Evolutionary conservation across 2,888 invertebrate species (phyloP), one percentile per base, ranked within the genome.

Genomic region (Micropterix aruncella): DNA sequence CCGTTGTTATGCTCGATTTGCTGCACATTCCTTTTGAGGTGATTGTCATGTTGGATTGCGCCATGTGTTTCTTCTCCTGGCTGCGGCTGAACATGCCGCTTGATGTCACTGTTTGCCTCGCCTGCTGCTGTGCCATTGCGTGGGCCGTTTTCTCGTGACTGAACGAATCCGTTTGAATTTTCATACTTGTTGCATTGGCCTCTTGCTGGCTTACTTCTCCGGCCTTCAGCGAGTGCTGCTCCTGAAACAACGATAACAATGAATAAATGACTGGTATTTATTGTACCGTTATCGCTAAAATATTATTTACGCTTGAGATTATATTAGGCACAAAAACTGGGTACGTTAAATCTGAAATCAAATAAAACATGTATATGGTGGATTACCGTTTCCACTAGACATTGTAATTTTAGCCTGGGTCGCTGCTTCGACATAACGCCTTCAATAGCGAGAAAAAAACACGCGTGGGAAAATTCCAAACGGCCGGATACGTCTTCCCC

Each of bases 121-220:
- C 85, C 56, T 89, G 85, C 51, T 77, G 74, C 49, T 83, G 80
- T 43, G 82, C 78, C 60, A 80, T 79, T 41, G 75, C 75, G 44
- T 59, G 60, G 27, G 72, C 71, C 54, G 77, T 77, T 58, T 90
- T 85, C 66, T 91, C 89, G 9, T 87, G 83, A 55, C 85, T 88
- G 64, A 88, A 91, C 37, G 82, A 82, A 56, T 88, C 89, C 42
- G 89, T 87, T 52, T 87, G 86, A 45, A 92, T 73, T 63, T 87
- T 83, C 69, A 89, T 83, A 59, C 83, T 83, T 38, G 86, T 79
- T 40, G 88, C 83, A 60, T 87, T 86, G 53, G 82, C 83, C 61
- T 90, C 88, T 61, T 90, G 86, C 55, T 89, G 87, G 44, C 84
- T 80, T 44, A 89, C 70, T 60, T 91, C 91, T 45, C 86, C 87